Base-by-base conservation (phyloP, 2,797 vertebrate species). In the Acrossocheilus fasciatus region DNA sequence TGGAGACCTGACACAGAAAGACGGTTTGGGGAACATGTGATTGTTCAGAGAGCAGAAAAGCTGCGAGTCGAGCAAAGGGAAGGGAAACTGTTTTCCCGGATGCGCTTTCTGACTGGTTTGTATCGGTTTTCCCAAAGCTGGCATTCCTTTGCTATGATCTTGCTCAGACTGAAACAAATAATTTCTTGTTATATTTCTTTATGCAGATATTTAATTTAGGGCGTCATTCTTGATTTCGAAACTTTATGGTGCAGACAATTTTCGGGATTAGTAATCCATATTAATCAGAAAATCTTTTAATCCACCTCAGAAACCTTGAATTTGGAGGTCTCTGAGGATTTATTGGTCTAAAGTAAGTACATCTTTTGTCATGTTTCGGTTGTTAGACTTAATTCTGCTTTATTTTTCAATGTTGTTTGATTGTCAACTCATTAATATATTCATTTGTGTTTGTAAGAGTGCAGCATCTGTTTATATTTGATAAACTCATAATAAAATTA, bases 21-120 rank as follows among this genome's bases (percentile, higher is more conserved):
- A 20, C 39, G 23, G 12, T 54, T 74, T n/a, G 39, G 66, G 43
- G 36, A 84, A 59, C 50, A 50, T 36, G 18, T 20, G 50, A 43
- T 41, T 69, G 43, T 74, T 50, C 88, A 87, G 62, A 79, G 64
- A 84, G 84, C 4, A 74, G 45, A 76, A 78, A 20, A 41, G 2
- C 36, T 20, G 36, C n/a, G 78, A 82, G 47, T n/a, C 26, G 17
- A 62, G 70, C n/a, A 84, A 62, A 50, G 9, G 14, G 36, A 43
- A 77, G 52, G 50, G 43, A 77, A 70, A 66, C 9, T 50, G 6
- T 80, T 78, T 85, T 75, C 73, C 72, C 50, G 62, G 70, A 70
- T 64, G 81, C 45, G 57, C 88, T 50, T 78, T 66, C 68, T 68
- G 45, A 59, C 47, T 64, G 86, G 73, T 88, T 87, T 86, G 74